Percentiles rank a stretch among this genome's conserved stretches.
These are phyloP conservation scores for Limosa lapponica DNA, from an alignment of 2,797 vertebrate species.

Conservation along the genomic window DNA sequence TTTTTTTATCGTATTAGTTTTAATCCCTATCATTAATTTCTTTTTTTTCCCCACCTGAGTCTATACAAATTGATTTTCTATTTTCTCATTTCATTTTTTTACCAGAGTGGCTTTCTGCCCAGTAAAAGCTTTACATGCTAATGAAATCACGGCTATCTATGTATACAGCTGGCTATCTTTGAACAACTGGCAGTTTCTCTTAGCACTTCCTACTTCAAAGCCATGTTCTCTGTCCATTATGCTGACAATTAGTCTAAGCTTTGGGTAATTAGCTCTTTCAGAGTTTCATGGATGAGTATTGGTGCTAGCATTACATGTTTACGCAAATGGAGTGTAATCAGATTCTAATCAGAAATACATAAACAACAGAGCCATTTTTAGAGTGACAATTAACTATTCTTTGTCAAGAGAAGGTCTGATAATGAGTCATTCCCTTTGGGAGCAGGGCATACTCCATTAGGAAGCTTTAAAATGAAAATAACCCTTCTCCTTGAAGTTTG, in stretches of 20 bases:
- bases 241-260: conserved; percentile 47
- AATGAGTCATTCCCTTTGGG: conserved; percentile 42
- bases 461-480: background rate
- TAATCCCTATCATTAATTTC: background rate
- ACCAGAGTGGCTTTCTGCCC: background rate
- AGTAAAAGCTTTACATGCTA: conserved; percentile 1
- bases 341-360: conserved; percentile 64
- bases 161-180: background rate
- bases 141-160: background rate
- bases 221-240: background rate
- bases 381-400: conserved; percentile 57
- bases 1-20: background rate
- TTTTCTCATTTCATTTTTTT: conserved; percentile 25
- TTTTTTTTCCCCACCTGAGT: conserved; percentile 22
- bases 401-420: conserved; percentile 22
- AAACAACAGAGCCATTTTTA: conserved; percentile 55
- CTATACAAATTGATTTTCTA: background rate
- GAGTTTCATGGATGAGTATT: conserved; percentile 9
- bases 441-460: background rate
- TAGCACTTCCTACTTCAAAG: conserved; percentile 20
- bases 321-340: conserved; percentile 45
- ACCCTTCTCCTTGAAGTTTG: background rate
- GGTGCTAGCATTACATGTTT: conserved; percentile 21
- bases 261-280: conserved; percentile 39
- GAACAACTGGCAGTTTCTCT: background rate